phyloP scores from a whole-genome alignment of 1,140 invertebrate species.

The Solen grandis region DNA sequence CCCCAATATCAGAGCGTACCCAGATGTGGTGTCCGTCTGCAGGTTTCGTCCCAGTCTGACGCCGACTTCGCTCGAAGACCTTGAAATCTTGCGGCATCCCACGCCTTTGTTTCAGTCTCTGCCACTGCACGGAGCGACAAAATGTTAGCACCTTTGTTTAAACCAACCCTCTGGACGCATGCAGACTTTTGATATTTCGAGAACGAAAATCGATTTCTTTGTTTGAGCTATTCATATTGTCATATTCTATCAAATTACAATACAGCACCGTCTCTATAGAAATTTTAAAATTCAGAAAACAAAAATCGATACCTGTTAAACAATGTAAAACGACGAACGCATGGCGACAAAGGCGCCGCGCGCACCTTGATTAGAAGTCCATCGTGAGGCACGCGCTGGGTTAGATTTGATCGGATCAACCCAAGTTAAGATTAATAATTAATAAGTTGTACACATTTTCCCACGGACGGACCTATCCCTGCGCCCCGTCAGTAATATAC shows the following conservation, averaged over 20 bases:
- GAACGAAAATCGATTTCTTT: slow-evolving; percentile 47
- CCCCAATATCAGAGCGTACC: no score
- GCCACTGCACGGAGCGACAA: not conserved
- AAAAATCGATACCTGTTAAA: not conserved
- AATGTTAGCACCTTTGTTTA: no score
- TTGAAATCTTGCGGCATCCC: slow-evolving; percentile 30
- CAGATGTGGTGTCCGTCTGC: not conserved
- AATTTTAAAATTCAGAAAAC: slow-evolving; percentile 22
- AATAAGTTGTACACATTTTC: slow-evolving; percentile 11
- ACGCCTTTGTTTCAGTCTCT: not conserved
- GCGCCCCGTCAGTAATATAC: not conserved
- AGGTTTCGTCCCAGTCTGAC: no score
- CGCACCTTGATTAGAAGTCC: slow-evolving; percentile 24
- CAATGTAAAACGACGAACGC: not conserved
- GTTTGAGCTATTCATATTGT: slow-evolving; percentile 32
- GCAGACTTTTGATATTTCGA: slow-evolving; percentile 7
- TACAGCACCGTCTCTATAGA: slow-evolving; percentile 22
- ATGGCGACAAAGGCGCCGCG: not conserved
- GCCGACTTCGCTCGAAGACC: slow-evolving; percentile 13
- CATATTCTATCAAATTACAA: slow-evolving; percentile 49
- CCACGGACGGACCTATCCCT: not conserved
- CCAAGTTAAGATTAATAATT: slow-evolving; percentile 27
- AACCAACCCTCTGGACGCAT: not conserved
- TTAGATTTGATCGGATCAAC: not conserved
- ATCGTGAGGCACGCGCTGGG: not conserved